Conservation (phyloP, 2,797 vertebrate genomes). For the Mus minutoides region DNA sequence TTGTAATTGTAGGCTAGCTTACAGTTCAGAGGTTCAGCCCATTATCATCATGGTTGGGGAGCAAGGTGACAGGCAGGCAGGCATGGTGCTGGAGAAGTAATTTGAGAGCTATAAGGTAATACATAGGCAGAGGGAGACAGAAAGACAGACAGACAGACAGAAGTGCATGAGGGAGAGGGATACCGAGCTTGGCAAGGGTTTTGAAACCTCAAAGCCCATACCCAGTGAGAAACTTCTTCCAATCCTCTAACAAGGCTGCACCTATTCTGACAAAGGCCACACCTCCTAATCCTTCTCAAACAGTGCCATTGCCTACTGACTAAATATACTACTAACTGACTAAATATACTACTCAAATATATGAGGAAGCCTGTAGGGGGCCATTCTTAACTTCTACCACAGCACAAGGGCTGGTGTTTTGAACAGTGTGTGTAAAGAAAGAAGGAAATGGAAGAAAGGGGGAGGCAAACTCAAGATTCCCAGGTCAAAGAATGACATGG, state of each 20-base stretch:
- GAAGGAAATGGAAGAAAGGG: not conserved
- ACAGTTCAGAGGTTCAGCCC: not conserved
- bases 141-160: not conserved
- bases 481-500: not conserved
- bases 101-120: not conserved
- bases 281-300: not conserved
- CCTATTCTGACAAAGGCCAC: not conserved
- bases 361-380: not conserved
- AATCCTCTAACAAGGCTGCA: not conserved
- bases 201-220: not conserved
- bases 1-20: not conserved
- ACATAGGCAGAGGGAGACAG: not conserved
- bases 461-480: rapidly evolving
- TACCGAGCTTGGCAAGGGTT: not conserved
- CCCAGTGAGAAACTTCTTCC: not conserved
- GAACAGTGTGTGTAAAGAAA: not conserved
- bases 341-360: not conserved
- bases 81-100: not conserved
- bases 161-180: not conserved
- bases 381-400: not conserved
- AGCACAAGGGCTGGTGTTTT: not conserved
- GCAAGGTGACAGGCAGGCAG: not conserved
- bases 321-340: not conserved
- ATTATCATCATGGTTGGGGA: not conserved
- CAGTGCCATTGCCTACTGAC: not conserved